Evolutionary conservation across 1,140 invertebrate species (phyloP).

Genomic region (Telenomus remus): DNA sequence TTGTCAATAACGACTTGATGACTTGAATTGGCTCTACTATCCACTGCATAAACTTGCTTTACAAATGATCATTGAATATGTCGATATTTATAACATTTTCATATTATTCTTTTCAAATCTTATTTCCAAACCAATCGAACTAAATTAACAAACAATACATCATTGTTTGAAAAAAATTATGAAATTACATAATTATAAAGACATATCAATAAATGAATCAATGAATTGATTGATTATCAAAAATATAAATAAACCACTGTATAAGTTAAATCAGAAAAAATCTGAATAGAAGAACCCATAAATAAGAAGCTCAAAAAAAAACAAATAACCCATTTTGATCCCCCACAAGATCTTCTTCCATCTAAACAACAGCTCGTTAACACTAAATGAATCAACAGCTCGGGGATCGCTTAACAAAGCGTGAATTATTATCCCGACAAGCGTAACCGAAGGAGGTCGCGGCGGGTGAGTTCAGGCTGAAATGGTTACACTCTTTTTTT

Average conservation of each 20-base stretch:
- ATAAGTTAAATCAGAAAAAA: too few species aligned
- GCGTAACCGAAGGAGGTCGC: conserved; percentile 36
- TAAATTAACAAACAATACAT: too few species aligned
- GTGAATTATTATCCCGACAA: conserved; percentile 40
- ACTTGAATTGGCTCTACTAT: conserved; percentile 25
- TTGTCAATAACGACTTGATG: conserved; percentile 21
- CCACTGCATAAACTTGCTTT: conserved; percentile 8
- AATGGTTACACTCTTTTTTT: conserved; percentile 37
- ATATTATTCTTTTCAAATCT: too few species aligned
- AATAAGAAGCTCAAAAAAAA: background rate
- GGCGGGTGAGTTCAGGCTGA: conserved; percentile 16
- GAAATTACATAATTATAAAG: too few species aligned
- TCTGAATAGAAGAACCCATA: background rate
- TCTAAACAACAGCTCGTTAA: conserved; percentile 40
- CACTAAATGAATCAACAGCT: conserved; percentile 41
- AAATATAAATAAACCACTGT: too few species aligned
- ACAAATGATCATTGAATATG: conserved; percentile 1
- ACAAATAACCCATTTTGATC: background rate
- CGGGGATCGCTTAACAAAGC: conserved; percentile 39
- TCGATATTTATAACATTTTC: too few species aligned
- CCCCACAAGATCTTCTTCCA: background rate
- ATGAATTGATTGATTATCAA: too few species aligned
- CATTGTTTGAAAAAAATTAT: too few species aligned
- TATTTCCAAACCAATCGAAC: too few species aligned
- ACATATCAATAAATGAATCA: too few species aligned